These are phyloP conservation scores for Eristalis intricaria DNA, from an alignment of 2,888 invertebrate genomes.

Conservation along the genomic window DNA sequence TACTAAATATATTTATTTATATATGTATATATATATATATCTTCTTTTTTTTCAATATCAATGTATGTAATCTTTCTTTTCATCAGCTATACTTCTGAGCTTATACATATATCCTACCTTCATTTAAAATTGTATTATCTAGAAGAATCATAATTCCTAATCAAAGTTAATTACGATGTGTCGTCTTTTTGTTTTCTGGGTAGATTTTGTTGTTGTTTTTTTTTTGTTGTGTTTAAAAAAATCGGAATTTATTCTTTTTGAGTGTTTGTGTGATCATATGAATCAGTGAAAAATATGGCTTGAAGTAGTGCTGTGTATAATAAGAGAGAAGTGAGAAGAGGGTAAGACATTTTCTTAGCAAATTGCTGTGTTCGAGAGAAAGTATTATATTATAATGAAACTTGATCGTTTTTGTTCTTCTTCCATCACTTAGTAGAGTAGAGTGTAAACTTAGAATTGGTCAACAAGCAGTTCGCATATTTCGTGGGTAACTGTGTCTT, in stretches of 20 bases:
- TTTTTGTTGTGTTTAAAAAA: constrained; percentile 31
- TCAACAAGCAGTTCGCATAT: constrained; percentile 96
- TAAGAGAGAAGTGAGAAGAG: constrained; percentile 58
- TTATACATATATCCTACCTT: constrained; percentile 43
- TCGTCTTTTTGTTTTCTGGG: constrained; percentile 14
- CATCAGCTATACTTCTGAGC: constrained; percentile 61
- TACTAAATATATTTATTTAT: constrained; percentile 75
- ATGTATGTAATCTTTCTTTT: constrained; percentile 39
- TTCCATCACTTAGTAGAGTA: constrained; percentile 31
- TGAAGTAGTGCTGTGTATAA: constrained; percentile 56
- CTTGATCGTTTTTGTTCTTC: constrained; percentile 11
- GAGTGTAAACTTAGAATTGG: constrained; percentile 97
- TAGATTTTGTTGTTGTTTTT: neutral
- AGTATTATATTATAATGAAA: constrained; percentile 37
- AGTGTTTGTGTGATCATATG: constrained; percentile 50
- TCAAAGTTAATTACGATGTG: constrained; percentile 58
- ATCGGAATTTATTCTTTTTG: constrained; percentile 12
- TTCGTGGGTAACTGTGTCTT: constrained; percentile 96
- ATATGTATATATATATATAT: constrained; percentile 47
- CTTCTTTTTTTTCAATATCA: constrained; percentile 47
- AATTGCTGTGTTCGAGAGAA: constrained; percentile 62
- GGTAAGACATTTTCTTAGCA: constrained; percentile 48
- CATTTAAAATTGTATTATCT: constrained; percentile 59
- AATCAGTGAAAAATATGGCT: constrained; percentile 59
- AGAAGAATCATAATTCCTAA: constrained; percentile 61